Percentiles rank a stretch among this genome's conserved stretches.
Evolutionary conservation across 2,113 vertebrate species (phyloP).

Genomic region (Rhagologus leucostigma): DNA sequence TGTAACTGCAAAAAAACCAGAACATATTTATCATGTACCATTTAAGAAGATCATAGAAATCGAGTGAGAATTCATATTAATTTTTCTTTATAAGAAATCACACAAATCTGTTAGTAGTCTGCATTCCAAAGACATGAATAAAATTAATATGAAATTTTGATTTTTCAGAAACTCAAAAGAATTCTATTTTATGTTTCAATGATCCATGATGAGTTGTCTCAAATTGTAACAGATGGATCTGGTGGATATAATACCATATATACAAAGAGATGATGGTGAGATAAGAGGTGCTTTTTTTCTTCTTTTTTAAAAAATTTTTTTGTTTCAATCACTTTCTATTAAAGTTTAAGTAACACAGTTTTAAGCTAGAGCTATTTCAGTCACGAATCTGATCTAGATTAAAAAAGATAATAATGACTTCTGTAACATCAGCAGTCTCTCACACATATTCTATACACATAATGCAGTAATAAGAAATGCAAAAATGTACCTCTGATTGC

Average conservation of each 20-base stretch:
- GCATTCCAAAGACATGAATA: neutral
- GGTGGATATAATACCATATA: neutral
- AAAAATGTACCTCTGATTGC: slow-evolving; percentile 84
- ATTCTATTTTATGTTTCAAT: neutral
- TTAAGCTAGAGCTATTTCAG: neutral
- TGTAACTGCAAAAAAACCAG: slow-evolving; percentile 77
- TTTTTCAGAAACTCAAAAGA: neutral
- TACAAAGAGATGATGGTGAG: neutral
- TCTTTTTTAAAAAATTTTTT: neutral
- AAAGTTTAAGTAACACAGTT: neutral
- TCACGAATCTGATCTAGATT: rapidly evolving
- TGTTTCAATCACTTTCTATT: neutral
- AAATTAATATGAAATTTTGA: neutral
- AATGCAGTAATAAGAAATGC: neutral
- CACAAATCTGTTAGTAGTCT: neutral
- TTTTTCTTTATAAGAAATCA: neutral
- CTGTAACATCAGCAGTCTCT: neutral
- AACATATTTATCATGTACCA: neutral
- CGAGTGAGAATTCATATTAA: neutral
- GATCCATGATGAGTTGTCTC: neutral
- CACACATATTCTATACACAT: neutral
- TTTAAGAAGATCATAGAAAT: neutral
- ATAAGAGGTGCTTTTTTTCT: neutral
- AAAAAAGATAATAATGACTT: neutral
- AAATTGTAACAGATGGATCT: neutral